Percentiles rank a stretch among this genome's conserved stretches.
Evolutionary conservation across 2,888 invertebrate genomes (phyloP).

Genomic region (Pachymerium ferrugineum): DNA sequence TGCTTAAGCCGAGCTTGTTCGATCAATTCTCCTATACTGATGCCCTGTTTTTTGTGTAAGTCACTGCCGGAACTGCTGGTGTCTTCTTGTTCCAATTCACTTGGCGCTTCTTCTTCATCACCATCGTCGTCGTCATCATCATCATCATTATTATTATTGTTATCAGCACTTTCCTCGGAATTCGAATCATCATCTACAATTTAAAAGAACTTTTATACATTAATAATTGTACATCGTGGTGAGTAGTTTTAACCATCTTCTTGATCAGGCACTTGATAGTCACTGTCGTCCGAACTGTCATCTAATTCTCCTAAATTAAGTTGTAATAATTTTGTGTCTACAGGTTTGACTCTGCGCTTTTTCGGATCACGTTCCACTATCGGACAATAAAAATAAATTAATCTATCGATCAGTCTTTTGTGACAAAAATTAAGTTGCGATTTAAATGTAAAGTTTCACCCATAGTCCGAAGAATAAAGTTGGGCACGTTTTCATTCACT

Average conservation of each 20-base stretch:
- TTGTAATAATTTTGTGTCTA: conserved; percentile 48
- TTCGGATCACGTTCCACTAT: conserved; percentile 64
- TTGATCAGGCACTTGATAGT: conserved; percentile 65
- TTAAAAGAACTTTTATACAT: neutral
- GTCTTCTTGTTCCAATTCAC: conserved; percentile 38
- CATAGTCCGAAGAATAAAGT: conserved; percentile 29
- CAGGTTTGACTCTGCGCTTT: conserved; percentile 74
- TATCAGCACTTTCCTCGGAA: conserved; percentile 86
- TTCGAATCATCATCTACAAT: conserved; percentile 74
- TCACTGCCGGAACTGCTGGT: conserved; percentile 36
- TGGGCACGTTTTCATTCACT: conserved; percentile 13
- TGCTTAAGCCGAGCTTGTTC: conserved; percentile 52
- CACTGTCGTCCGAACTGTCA: conserved; percentile 90
- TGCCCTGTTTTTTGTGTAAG: conserved; percentile 31
- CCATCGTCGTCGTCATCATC: conserved; percentile 68
- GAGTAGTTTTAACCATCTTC: neutral
- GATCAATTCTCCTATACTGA: conserved; percentile 49
- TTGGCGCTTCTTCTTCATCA: conserved; percentile 50
- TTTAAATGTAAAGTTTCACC: neutral
- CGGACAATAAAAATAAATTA: no score
- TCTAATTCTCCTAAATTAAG: conserved; percentile 61
- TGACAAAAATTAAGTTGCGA: neutral
- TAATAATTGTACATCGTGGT: neutral
- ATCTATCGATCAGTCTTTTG: no score
- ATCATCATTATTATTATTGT: conserved; percentile 70